Evolutionary conservation across 2,113 vertebrate species (phyloP).

Genomic region (Coracopsis vasa): DNA sequence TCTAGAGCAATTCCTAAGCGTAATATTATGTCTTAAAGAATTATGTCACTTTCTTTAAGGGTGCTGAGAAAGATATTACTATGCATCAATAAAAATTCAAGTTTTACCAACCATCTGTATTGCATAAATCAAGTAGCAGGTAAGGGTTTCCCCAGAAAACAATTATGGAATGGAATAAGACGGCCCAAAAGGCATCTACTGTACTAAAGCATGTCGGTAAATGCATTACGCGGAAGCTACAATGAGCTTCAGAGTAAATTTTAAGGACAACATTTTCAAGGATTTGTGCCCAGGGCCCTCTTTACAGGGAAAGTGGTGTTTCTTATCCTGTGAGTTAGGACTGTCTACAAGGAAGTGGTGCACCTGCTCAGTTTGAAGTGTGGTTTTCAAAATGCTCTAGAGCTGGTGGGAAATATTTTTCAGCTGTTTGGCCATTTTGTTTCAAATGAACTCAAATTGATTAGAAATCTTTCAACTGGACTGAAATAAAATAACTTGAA

Average conservation of each 20-base stretch:
- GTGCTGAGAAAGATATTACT: constrained; percentile 69
- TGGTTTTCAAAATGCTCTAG: not conserved
- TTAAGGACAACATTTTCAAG: constrained; percentile 2
- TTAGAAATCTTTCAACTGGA: not conserved
- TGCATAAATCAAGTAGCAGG: constrained; percentile 70
- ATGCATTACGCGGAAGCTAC: constrained; percentile 29
- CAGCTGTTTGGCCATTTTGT: not conserved
- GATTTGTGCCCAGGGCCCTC: constrained; percentile 1
- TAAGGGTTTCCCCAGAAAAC: constrained; percentile 57
- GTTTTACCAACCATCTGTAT: constrained; percentile 71
- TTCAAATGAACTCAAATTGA: not conserved
- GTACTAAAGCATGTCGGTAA: constrained; percentile 30
- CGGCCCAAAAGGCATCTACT: constrained; percentile 46
- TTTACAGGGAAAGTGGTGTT: not conserved
- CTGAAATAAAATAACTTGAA: not conserved
- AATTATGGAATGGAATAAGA: constrained; percentile 51
- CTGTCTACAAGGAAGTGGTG: not conserved
- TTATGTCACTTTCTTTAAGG: constrained; percentile 76
- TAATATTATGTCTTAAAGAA: constrained; percentile 79
- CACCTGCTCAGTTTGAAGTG: not conserved
- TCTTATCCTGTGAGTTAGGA: not conserved
- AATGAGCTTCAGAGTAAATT: constrained; percentile 43
- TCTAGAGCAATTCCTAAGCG: constrained; percentile 73
- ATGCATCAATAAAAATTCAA: constrained; percentile 72
- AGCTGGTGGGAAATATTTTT: not conserved